These are phyloP conservation scores for Oceanodroma tethys DNA, from an alignment of 2,113 vertebrate genomes.

Conservation along the genomic window DNA sequence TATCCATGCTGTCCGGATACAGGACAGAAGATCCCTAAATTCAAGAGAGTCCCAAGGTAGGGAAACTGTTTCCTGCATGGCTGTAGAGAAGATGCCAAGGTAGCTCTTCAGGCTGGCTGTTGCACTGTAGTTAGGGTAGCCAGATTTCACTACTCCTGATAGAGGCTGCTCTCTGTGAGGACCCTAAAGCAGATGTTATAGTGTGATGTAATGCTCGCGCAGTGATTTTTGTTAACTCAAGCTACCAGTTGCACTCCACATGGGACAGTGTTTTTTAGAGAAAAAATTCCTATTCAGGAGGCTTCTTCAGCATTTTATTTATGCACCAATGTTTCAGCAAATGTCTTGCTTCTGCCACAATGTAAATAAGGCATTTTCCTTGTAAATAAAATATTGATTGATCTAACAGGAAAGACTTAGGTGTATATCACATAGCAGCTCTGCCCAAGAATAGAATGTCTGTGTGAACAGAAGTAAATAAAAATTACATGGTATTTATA, in stretches of 20 bases:
- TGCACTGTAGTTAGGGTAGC: background rate
- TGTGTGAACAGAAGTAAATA: background rate
- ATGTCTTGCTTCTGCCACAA: background rate
- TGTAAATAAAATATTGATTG: conserved; percentile 8
- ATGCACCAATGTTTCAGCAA: background rate
- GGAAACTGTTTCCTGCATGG: background rate
- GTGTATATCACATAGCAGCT: background rate
- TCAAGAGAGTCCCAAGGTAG: background rate
- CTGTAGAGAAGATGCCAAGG: background rate
- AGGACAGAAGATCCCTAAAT: background rate
- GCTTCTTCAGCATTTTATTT: background rate
- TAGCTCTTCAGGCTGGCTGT: background rate
- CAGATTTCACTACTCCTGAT: background rate
- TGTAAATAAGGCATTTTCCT: background rate
- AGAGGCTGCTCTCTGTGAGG: background rate
- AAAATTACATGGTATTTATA: background rate
- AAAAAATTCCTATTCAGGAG: background rate
- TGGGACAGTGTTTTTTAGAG: background rate
- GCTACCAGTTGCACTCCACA: background rate
- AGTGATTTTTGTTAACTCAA: background rate
- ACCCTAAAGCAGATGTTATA: background rate
- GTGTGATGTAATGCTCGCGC: background rate
- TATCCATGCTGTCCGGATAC: background rate
- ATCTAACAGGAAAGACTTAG: background rate
- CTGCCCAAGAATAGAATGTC: background rate